Evolutionary conservation across 2,113 vertebrate species (phyloP).

Genomic region (Thalassoma bifasciatum): DNA sequence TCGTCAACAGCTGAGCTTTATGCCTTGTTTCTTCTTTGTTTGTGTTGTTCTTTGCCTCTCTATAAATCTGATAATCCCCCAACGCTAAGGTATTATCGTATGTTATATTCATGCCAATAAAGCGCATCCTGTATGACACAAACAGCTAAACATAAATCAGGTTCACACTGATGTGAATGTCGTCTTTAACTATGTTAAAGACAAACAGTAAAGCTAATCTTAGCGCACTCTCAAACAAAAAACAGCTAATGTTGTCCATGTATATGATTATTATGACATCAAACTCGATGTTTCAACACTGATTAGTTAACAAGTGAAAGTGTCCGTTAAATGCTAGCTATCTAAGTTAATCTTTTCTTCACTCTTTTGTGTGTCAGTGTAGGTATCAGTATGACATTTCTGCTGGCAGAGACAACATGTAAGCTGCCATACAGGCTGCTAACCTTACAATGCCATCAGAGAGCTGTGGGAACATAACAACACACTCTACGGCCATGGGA

Average conservation of each 20-base stretch:
- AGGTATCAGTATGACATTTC: too few relatives aligned
- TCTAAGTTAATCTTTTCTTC: neutral
- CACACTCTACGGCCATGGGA: constrained; percentile 2
- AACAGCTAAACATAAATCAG: too few relatives aligned
- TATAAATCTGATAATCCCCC: too few relatives aligned
- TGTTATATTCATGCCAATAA: too few relatives aligned
- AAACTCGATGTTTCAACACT: neutral
- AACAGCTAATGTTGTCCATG: neutral
- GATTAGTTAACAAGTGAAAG: neutral
- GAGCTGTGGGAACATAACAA: constrained; percentile 39
- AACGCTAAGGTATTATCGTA: too few relatives aligned
- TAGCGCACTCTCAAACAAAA: neutral
- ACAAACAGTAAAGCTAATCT: neutral
- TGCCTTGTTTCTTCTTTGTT: too few relatives aligned
- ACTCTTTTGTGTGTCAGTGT: neutral
- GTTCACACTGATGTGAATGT: neutral
- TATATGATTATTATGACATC: too few relatives aligned
- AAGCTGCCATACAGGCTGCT: neutral
- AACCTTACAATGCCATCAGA: neutral
- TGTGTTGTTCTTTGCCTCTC: too few relatives aligned
- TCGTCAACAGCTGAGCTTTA: too few relatives aligned
- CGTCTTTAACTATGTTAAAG: neutral
- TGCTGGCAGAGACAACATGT: neutral
- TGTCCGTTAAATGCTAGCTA: neutral
- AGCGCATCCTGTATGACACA: too few relatives aligned